Percentiles rank a stretch among this genome's conserved stretches.
Evolutionary conservation across 2,797 vertebrate genomes (phyloP).

Genomic region (Microcaecilia unicolor): DNA sequence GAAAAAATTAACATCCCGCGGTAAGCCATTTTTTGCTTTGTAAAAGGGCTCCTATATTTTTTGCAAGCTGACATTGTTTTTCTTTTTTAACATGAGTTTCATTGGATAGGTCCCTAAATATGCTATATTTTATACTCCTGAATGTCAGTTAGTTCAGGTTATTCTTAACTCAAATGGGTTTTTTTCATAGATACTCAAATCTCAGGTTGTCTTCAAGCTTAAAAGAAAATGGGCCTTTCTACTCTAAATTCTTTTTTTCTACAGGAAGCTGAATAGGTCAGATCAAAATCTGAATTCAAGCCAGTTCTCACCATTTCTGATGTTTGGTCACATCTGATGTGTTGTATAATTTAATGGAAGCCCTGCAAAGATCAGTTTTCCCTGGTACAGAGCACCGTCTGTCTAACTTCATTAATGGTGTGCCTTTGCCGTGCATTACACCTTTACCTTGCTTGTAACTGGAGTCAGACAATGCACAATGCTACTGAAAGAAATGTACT

Average conservation of each 20-base stretch:
- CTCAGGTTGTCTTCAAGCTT: background rate
- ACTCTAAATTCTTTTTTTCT: constrained; percentile 15
- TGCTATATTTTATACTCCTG: background rate
- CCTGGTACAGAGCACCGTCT: constrained; percentile 46
- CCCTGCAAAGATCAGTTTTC: constrained; percentile 42
- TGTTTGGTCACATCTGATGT: constrained; percentile 28
- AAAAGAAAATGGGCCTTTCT: constrained; percentile 3
- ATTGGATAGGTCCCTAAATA: too few species aligned
- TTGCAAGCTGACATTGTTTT: too few species aligned
- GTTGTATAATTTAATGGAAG: constrained; percentile 29
- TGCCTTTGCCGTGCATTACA: constrained; percentile 34
- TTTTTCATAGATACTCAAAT: background rate
- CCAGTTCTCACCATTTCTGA: constrained; percentile 49
- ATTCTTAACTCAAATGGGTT: background rate
- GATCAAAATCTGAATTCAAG: constrained; percentile 36
- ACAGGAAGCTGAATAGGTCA: constrained; percentile 18
- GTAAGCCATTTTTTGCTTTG: too few species aligned
- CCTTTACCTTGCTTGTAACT: constrained; percentile 39
- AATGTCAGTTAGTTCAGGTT: background rate
- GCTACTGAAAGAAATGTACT: constrained; percentile 33
- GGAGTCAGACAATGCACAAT: constrained; percentile 36
- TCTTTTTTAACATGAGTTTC: too few species aligned
- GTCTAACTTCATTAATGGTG: constrained; percentile 32
- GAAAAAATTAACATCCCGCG: too few species aligned
- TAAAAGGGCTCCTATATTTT: background rate